These are phyloP conservation scores for Parthenolecanium corni DNA, from an alignment of 2,888 invertebrate genomes.

Conservation along the genomic window DNA sequence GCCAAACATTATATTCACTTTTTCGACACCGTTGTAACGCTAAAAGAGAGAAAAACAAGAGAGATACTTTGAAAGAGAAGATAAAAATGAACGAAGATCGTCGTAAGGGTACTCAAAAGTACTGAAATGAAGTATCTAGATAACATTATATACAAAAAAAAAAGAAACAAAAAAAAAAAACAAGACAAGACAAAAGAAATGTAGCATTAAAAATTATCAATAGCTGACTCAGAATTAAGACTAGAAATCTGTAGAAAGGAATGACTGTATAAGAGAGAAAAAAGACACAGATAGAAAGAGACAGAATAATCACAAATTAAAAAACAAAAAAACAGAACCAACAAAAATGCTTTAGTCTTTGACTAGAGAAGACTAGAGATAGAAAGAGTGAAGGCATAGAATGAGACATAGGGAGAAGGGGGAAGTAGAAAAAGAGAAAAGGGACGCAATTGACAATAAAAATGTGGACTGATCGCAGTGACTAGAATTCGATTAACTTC, in stretches of 20 bases:
- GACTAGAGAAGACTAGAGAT: slow-evolving; percentile 26
- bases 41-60: not conserved
- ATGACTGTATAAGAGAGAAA: not conserved
- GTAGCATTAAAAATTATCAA: not conserved
- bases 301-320: not conserved
- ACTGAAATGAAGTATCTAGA: too few relatives aligned
- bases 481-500: too few relatives aligned
- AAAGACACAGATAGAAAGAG: slow-evolving; percentile 5
- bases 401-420: not conserved
- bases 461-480: too few relatives aligned
- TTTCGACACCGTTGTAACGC: too few relatives aligned
- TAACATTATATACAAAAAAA: not conserved
- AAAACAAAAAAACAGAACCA: not conserved
- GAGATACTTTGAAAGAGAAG: not conserved
- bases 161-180: not conserved
- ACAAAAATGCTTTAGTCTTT: slow-evolving; percentile 17
- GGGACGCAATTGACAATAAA: not conserved
- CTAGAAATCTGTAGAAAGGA: not conserved
- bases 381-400: not conserved
- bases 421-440: not conserved
- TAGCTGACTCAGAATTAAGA: not conserved
- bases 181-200: slow-evolving; percentile 4
- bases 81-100: not conserved
- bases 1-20: too few relatives aligned
- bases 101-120: not conserved